A percentile compares a stretch with the other conserved stretches of the same genome.
Conservation (phyloP, 2,888 invertebrate species). For the Andrena flavipes region DNA sequence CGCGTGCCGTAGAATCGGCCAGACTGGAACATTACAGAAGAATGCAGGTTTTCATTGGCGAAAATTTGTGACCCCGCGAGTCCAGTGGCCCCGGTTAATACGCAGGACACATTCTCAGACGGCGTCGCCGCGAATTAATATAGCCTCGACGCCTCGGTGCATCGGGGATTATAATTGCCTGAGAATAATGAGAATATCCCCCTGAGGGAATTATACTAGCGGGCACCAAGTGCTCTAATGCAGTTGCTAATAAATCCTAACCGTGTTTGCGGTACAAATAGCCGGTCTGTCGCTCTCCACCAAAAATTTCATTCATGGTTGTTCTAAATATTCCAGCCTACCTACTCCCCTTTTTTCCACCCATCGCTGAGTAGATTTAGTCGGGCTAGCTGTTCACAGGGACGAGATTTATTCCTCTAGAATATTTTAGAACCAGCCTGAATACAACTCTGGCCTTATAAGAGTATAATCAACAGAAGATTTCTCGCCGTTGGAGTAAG, state of each 20-base stretch:
- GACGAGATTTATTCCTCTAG: neutral
- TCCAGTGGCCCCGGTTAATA: constrained; percentile 72
- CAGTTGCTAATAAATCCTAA: constrained; percentile 66
- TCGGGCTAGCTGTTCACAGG: neutral
- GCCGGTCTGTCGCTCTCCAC: constrained; percentile 12
- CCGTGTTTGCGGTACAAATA: constrained; percentile 40
- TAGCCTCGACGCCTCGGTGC: constrained; percentile 67
- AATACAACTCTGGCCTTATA: neutral
- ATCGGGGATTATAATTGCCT: constrained; percentile 74
- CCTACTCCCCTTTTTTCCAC: neutral
- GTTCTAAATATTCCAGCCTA: neutral
- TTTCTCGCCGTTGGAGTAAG: too few species aligned
- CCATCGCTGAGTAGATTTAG: neutral
- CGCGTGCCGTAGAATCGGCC: constrained; percentile 38
- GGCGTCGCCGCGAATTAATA: constrained; percentile 76
- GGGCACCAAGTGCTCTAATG: constrained; percentile 56
- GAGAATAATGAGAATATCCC: constrained; percentile 73
- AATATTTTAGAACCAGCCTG: neutral
- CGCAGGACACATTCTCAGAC: constrained; percentile 76
- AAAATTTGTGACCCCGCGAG: constrained; percentile 65
- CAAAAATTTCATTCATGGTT: constrained; percentile 47
- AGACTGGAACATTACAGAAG: constrained; percentile 51
- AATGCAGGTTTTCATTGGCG: constrained; percentile 63
- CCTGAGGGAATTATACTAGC: constrained; percentile 67
- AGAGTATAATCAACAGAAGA: too few species aligned